Conservation (phyloP, 2,113 vertebrate genomes). For the Apodemus sylvaticus region DNA sequence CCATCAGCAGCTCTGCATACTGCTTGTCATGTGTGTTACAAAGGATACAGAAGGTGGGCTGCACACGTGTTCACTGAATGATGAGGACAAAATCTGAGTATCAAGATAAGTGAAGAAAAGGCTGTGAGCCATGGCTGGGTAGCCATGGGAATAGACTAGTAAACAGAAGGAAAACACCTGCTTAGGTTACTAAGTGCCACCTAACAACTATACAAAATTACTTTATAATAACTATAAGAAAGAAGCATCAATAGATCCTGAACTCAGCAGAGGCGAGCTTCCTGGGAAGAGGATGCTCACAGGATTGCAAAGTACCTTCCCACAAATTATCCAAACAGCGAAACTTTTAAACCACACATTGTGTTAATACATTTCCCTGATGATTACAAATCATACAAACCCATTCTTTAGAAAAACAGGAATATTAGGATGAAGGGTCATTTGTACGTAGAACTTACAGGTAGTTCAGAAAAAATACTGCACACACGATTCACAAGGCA, state of each 20-base stretch:
- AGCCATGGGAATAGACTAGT: background rate
- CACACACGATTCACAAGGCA: background rate
- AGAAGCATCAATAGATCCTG: background rate
- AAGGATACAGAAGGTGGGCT: background rate
- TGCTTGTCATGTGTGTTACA: background rate
- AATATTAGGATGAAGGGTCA: background rate
- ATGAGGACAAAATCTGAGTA: background rate
- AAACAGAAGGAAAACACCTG: background rate
- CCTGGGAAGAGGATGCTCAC: background rate
- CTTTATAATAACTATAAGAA: background rate
- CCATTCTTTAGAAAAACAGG: background rate
- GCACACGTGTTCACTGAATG: background rate
- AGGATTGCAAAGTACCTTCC: background rate
- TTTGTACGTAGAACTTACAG: background rate
- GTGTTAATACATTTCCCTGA: background rate
- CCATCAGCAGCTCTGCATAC: too few relatives aligned
- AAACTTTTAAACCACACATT: background rate
- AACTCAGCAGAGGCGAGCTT: background rate
- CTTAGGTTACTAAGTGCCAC: background rate
- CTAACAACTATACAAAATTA: background rate
- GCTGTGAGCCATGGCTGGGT: background rate
- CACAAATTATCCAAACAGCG: background rate
- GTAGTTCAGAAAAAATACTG: background rate
- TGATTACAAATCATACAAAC: background rate
- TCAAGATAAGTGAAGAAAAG: background rate